phyloP scores from a whole-genome alignment of 2,888 invertebrate genomes.

The Eupithecia centaureata region DNA sequence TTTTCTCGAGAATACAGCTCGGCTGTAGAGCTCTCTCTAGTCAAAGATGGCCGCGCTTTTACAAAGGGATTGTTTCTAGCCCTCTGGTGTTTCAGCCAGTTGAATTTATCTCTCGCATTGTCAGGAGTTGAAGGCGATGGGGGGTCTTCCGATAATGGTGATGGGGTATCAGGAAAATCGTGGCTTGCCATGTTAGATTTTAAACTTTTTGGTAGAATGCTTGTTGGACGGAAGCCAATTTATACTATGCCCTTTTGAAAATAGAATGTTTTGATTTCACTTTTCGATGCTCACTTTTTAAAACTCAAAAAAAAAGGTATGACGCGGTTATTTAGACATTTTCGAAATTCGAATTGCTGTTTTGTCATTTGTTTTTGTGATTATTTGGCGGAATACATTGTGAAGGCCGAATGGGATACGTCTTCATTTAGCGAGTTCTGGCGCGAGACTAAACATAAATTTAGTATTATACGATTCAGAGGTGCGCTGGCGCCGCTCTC shows the following conservation, averaged over 20 bases:
- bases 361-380: constrained; percentile 9
- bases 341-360: constrained; percentile 7
- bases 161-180: constrained; percentile 61
- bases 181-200: constrained; percentile 45
- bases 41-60: constrained; percentile 68
- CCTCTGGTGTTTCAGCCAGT: constrained; percentile 68
- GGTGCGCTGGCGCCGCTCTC: constrained; percentile 38
- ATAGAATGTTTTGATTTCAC: constrained; percentile 19
- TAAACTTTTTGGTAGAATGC: neutral
- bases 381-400: constrained; percentile 11
- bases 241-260: constrained; percentile 6
- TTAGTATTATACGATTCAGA: constrained; percentile 25
- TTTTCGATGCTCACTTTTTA: constrained; percentile 7
- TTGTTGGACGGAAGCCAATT: constrained; percentile 22
- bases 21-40: constrained; percentile 71
- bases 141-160: constrained; percentile 45
- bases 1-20: constrained; percentile 74
- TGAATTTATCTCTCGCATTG: constrained; percentile 61
- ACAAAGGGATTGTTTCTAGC: constrained; percentile 73
- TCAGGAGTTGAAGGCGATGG: constrained; percentile 35
- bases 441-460: constrained; percentile 33
- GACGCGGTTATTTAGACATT: constrained; percentile 7
- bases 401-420: constrained; percentile 18
- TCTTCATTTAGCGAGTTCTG: constrained; percentile 28
- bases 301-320: neutral